Percentiles rank a stretch among this genome's conserved stretches.
phyloP scores from a whole-genome alignment of 2,888 invertebrate species.

The Stomorhina lunata region DNA sequence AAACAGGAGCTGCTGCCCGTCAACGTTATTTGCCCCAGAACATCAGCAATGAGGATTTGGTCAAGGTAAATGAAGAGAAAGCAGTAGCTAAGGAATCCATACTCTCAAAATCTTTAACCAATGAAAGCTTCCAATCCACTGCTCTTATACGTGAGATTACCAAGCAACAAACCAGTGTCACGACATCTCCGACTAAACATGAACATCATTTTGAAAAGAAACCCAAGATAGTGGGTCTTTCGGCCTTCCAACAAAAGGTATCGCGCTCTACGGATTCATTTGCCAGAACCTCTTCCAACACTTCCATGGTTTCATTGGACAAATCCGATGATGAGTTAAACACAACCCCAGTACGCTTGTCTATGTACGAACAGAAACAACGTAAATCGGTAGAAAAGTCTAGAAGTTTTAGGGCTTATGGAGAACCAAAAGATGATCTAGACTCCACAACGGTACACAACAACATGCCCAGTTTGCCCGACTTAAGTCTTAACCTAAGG shows the following conservation, averaged over 20 bases:
- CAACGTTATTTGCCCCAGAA: conserved; percentile 83
- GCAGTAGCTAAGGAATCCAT: conserved; percentile 62
- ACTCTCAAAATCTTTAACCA: conserved; percentile 70
- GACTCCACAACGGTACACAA: conserved; percentile 67
- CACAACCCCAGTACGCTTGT: conserved; percentile 44
- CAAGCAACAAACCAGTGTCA: conserved; percentile 56
- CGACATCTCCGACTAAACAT: conserved; percentile 26
- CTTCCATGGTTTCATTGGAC: conserved; percentile 72
- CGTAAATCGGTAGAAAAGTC: conserved; percentile 85
- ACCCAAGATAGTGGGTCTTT: conserved; percentile 81
- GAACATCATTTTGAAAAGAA: conserved; percentile 77
- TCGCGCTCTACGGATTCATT: conserved; percentile 79
- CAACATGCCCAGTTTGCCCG: conserved; percentile 78
- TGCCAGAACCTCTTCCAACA: conserved; percentile 71
- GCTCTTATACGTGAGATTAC: conserved; percentile 74
- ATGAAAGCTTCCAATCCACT: conserved; percentile 77
- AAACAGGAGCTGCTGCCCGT: conserved; percentile 81
- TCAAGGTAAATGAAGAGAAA: conserved; percentile 5
- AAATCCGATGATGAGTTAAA: conserved; percentile 67
- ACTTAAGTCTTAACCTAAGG: conserved; percentile 74
- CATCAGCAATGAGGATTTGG: conserved; percentile 74
- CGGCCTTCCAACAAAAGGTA: conserved; percentile 82
- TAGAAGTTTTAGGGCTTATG: conserved; percentile 85
- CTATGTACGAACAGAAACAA: conserved; percentile 75
- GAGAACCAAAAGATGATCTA: conserved; percentile 73